Base-by-base conservation (phyloP, 2,113 vertebrate genomes). In the Lophura nycthemera region DNA sequence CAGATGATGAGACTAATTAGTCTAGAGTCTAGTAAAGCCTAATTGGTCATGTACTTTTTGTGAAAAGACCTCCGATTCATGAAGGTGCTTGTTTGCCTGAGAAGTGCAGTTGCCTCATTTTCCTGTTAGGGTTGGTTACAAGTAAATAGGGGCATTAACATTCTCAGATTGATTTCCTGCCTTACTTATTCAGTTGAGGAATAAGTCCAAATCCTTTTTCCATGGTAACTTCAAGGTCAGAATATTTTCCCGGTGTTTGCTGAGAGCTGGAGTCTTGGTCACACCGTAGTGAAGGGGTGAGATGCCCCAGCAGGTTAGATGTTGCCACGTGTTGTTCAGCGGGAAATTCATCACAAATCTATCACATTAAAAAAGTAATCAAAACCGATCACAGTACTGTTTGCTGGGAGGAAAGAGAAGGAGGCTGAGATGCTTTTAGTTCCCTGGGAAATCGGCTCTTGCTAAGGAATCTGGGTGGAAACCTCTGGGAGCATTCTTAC, bases 151-250 rank as follows among this genome's bases (percentile, higher is more conserved):
- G 73, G 57, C 74, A 65, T 93, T 93, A 86, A 94, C 83, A 59
- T 94, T 95, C 91, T 70, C 88, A 43, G 48, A 72, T 91, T n/a
- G 64, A 93, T 88, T 97, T 96, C 76, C 87, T 94, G 64, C 78
- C 50, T 91, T 76, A 81, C 38, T 93, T 90, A 85, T 64, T 96
- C 77, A 83, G 54, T 69, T 94, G 81, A 83, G 84, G 92, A 96
- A 69, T 8, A 12, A 93, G 83, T 92, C 38, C 38, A 38, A 38
- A 38, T 90, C 40, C 34, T 75, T 63, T 94, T 90, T 69, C 71
- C 79, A 74, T 84, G 57, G 71, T 74, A 86, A 76, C 67, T 95
- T 72, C 77, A 94, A 63, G 60, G 79, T 87, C 52, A 88, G 82
- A 76, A 14, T 84, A 61, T 60, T 83, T 95, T 69, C 45, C 13